Percentiles rank a stretch among this genome's conserved stretches.
Evolutionary conservation across 92 coral and sea anemone species (phyloP).

Genomic region (Virgularia gustaviana): DNA sequence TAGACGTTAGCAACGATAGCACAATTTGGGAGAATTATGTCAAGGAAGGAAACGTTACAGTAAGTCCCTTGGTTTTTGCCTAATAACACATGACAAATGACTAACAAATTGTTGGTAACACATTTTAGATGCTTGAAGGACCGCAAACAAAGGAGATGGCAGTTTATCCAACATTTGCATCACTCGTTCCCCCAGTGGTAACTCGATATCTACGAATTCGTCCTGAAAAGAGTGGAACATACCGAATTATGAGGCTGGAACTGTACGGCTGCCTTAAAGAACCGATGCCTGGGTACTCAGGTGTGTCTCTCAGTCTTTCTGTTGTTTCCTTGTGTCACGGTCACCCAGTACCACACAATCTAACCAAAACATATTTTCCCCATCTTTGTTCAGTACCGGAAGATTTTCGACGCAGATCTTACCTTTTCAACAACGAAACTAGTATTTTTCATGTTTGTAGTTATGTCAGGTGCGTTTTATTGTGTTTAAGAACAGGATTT

Average conservation of each 20-base stretch:
- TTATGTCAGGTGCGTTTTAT: slow-evolving; percentile 60
- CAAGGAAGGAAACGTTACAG: slow-evolving; percentile 56
- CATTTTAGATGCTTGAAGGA: slow-evolving; percentile 66
- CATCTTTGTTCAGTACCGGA: slow-evolving; percentile 51
- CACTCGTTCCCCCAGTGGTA: slow-evolving; percentile 56
- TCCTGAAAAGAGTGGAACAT: slow-evolving; percentile 53
- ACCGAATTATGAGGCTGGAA: slow-evolving; percentile 73
- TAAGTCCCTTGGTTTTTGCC: not conserved
- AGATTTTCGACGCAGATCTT: slow-evolving; percentile 62
- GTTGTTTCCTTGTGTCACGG: not conserved
- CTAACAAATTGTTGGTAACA: too few species aligned
- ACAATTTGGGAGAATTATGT: slow-evolving; percentile 54
- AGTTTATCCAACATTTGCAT: slow-evolving; percentile 50
- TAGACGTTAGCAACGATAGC: slow-evolving; percentile 68
- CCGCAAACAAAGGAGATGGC: slow-evolving; percentile 59
- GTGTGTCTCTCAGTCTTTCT: slow-evolving; percentile 31
- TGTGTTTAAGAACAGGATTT: not conserved
- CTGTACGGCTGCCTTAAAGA: slow-evolving; percentile 77
- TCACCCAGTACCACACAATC: not conserved
- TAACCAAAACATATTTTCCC: not conserved
- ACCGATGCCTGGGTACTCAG: slow-evolving; percentile 58
- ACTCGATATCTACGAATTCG: slow-evolving; percentile 75
- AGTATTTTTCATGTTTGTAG: slow-evolving; percentile 65
- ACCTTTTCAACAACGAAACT: slow-evolving; percentile 58
- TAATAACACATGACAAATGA: not conserved